Conservation (phyloP, 2,888 invertebrate species). For the Piscicola geometra region DNA sequence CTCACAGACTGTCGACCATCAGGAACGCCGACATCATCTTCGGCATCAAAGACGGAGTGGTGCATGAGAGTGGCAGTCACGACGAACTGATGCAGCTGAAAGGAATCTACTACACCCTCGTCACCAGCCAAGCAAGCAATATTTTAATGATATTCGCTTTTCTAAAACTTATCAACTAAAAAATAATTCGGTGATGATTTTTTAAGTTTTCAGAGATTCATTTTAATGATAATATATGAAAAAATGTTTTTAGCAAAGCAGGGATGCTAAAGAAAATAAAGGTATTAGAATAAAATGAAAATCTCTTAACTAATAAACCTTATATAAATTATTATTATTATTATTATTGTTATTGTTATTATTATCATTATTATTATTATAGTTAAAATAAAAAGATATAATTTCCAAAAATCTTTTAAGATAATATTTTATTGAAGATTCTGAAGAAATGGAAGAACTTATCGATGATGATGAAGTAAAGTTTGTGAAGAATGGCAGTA, state of each 20-base stretch:
- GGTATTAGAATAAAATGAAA: background rate
- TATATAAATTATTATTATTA: background rate
- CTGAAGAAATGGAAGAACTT: background rate
- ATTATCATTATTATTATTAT: too few relatives aligned
- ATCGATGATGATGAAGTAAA: too few relatives aligned
- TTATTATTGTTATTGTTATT: too few relatives aligned
- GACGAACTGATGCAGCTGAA: conserved; percentile 56
- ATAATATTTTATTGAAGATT: too few relatives aligned
- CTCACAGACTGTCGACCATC: conserved; percentile 60
- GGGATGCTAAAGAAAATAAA: too few relatives aligned
- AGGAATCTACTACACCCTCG: conserved; percentile 58
- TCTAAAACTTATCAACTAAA: too few relatives aligned
- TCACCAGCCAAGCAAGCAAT: conserved; percentile 46
- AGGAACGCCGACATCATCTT: conserved; percentile 59
- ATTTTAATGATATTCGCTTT: too few relatives aligned
- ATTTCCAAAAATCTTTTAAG: background rate
- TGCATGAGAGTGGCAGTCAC: conserved; percentile 59
- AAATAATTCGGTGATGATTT: too few relatives aligned
- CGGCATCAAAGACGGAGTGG: conserved; percentile 59
- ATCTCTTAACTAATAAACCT: background rate
- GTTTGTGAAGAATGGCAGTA: too few relatives aligned
- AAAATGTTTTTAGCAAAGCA: too few relatives aligned
- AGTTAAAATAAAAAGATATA: background rate
- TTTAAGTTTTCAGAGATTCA: too few relatives aligned
- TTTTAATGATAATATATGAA: too few relatives aligned